Base-by-base conservation (phyloP, 1,140 invertebrate genomes). In the Bombus picipes region DNA sequence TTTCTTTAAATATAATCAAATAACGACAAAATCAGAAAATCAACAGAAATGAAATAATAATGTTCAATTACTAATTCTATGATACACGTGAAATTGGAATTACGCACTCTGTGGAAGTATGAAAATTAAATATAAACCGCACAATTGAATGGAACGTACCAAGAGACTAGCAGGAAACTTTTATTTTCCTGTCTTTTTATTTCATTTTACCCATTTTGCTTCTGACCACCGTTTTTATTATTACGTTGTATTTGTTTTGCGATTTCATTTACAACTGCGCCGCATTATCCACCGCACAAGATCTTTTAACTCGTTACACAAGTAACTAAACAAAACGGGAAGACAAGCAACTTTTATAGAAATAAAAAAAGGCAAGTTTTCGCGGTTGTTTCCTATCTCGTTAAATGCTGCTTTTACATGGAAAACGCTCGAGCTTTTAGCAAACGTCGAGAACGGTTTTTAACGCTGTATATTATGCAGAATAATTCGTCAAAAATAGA, bases 351-450 rank as follows among this genome's bases (percentile, higher is more conserved):
- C 13, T 41, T 22, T 28, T 22, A 34, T 39, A 10, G n/a, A 47
- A 74, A 74, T 47, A 47, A 47, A 74, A 74, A 47, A 5, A 74
- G 10, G 28, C 12, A 74, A 74, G 28, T 47, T 43, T 41, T 28
- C 71, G 9, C 15, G 71, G 37, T 41, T 73, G 28, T 73, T 41
- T 73, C 47, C 41, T 32, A 41, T 74, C 41, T 74, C 72, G 72
- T 74, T 74, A 25, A 47, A 74, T 39, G 71, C n/a, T 47, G 72
- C n/a, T 74, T 74, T 34, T 47, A 74, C 28, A 41, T 18, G 15
- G n/a, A 39, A 47, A 47, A 32, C 39, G 15, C 41, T 18, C 3
- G n/a, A 22, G n/a, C n/a, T 74, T 74, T 74, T 28, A 47, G n/a
- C 41, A 41, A 47, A 18, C 25, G 9, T 18, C 25, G 15, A 1